Percentiles rank a stretch among this genome's conserved stretches.
These are phyloP conservation scores for Bombus sibiricus DNA, from an alignment of 1,140 invertebrate species.

Conservation along the genomic window DNA sequence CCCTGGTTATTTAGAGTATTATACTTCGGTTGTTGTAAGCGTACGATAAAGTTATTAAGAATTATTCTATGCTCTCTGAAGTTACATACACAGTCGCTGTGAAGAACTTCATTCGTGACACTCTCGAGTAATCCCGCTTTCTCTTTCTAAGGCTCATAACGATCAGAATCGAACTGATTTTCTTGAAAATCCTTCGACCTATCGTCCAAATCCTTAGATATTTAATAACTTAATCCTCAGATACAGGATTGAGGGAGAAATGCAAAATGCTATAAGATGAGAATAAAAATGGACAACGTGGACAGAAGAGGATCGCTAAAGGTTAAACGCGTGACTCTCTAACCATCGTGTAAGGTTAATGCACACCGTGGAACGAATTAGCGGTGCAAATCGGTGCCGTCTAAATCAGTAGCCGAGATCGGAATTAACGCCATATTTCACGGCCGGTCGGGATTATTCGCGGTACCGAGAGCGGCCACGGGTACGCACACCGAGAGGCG, in stretches of 20 bases:
- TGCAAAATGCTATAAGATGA: neutral
- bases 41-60: too few species aligned
- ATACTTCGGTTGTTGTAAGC: too few species aligned
- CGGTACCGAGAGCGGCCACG: constrained; percentile 10
- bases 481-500: constrained; percentile 32
- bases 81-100: too few species aligned
- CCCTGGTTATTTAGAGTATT: neutral
- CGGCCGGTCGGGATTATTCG: constrained; percentile 54
- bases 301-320: neutral
- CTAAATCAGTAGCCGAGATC: constrained; percentile 64
- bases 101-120: too few species aligned
- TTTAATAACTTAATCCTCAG: too few species aligned
- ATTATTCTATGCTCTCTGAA: too few species aligned
- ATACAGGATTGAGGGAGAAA: too few species aligned
- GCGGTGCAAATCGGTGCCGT: constrained; percentile 57
- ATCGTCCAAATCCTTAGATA: too few species aligned
- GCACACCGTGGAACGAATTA: constrained; percentile 58
- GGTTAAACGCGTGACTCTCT: constrained; percentile 16
- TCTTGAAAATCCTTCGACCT: too few species aligned
- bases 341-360: constrained; percentile 39
- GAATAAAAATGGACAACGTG: neutral
- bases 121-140: neutral
- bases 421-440: constrained; percentile 63
- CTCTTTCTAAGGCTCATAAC: neutral
- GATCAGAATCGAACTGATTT: too few species aligned